These are phyloP conservation scores for Teleopsis dalmanni DNA, from an alignment of 1,140 invertebrate species.

Conservation along the genomic window DNA sequence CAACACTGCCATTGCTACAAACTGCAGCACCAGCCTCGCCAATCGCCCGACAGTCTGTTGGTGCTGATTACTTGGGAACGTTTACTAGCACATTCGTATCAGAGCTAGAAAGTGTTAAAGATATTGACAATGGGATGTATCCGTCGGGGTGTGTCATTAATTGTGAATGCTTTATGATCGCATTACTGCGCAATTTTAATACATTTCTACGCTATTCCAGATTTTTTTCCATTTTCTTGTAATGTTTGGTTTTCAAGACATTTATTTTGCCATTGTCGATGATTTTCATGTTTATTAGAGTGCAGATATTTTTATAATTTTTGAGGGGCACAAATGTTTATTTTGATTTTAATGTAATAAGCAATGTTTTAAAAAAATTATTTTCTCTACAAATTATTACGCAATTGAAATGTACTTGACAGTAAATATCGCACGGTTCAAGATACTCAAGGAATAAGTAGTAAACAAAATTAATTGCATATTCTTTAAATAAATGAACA, in stretches of 20 bases:
- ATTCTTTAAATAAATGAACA: too few relatives aligned
- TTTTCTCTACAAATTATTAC: too few relatives aligned
- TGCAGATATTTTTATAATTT: conserved; percentile 22
- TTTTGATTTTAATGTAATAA: conserved; percentile 1
- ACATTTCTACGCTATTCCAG: conserved; percentile 39
- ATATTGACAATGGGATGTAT: conserved; percentile 44
- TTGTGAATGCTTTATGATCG: conserved; percentile 43
- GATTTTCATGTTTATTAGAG: conserved; percentile 43
- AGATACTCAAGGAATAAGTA: too few relatives aligned
- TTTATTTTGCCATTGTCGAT: conserved; percentile 25
- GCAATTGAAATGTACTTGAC: too few relatives aligned
- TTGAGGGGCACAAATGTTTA: conserved; percentile 1
- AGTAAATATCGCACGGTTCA: too few relatives aligned
- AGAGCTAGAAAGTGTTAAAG: conserved; percentile 13
- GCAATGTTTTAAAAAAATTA: conserved; percentile 1
- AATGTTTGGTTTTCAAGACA: conserved; percentile 42
- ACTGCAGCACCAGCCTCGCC: too few relatives aligned
- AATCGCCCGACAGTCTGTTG: too few relatives aligned
- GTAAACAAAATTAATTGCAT: too few relatives aligned
- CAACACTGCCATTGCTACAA: too few relatives aligned
- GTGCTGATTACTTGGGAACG: too few relatives aligned
- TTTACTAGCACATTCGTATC: too few relatives aligned
- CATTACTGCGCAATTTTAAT: not conserved
- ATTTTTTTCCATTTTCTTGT: too few relatives aligned
- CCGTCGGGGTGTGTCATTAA: conserved; percentile 41